Evolutionary conservation across 2,888 invertebrate species (phyloP).

Genomic region (Ophion ventricosus): DNA sequence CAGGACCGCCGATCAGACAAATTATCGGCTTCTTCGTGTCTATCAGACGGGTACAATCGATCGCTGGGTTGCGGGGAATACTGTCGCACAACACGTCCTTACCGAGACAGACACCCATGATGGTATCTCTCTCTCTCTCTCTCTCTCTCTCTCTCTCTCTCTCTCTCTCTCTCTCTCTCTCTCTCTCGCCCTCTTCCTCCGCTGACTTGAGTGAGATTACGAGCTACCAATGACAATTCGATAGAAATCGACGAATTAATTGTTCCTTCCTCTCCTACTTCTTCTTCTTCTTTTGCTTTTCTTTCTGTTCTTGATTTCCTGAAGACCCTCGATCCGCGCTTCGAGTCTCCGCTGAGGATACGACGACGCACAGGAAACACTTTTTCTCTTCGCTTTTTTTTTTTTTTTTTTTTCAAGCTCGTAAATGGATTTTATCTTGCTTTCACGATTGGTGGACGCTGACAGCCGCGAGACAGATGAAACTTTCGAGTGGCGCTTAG

Average conservation of each 20-base stretch:
- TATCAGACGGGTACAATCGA: conserved; percentile 46
- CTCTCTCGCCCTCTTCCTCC: background rate
- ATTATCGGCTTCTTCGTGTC: conserved; percentile 66
- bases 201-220: background rate
- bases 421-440: background rate
- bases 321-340: background rate
- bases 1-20: conserved; percentile 73
- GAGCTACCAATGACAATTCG: background rate
- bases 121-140: background rate
- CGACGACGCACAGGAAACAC: background rate
- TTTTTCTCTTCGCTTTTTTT: background rate
- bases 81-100: conserved; percentile 50
- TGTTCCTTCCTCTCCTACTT: no score
- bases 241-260: background rate
- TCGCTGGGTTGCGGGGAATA: conserved; percentile 61
- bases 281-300: background rate
- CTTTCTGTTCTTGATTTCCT: background rate
- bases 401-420: background rate
- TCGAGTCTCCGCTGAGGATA: background rate
- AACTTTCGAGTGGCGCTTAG: conserved; percentile 11
- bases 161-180: background rate
- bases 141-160: no score
- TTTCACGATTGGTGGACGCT: background rate
- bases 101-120: conserved; percentile 58
- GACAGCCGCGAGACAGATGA: conserved; percentile 46